phyloP scores from a whole-genome alignment of 1,140 invertebrate genomes.

The Eubasilissa regina region DNA sequence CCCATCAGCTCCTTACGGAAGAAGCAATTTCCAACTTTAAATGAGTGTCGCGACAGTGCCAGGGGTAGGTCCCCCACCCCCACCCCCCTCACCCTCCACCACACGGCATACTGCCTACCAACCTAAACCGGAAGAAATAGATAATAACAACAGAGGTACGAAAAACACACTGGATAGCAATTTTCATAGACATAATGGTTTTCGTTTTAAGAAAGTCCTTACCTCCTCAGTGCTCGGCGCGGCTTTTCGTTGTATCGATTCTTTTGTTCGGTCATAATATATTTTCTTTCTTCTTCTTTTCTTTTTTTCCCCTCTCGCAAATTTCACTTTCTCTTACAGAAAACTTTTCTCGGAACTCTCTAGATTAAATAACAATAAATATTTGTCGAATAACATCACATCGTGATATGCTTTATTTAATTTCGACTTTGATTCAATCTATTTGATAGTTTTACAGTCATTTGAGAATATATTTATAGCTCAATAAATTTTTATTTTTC shows the following conservation, averaged over 20 bases:
- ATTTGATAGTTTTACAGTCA: too few species aligned
- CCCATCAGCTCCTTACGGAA: conserved; percentile 59
- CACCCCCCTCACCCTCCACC: neutral
- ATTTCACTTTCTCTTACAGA: conserved; percentile 13
- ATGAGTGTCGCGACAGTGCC: conserved; percentile 59
- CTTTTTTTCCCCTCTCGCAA: conserved; percentile 43
- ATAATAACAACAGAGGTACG: conserved; percentile 48
- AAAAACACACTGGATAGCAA: conserved; percentile 49
- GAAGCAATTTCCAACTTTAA: conserved; percentile 61
- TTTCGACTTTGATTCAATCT: too few species aligned
- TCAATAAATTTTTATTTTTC: too few species aligned
- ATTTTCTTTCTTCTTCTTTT: conserved; percentile 42
- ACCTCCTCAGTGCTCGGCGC: conserved; percentile 31
- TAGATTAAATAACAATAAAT: conserved; percentile 22
- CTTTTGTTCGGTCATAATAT: conserved; percentile 53
- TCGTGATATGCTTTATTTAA: too few species aligned
- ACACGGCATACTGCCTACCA: neutral
- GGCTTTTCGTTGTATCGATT: conserved; percentile 55
- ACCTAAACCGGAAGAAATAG: conserved; percentile 50
- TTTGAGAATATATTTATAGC: too few species aligned
- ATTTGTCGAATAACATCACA: too few species aligned
- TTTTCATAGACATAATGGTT: conserved; percentile 59
- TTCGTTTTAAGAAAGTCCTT: conserved; percentile 53
- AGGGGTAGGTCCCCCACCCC: neutral
- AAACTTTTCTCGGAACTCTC: conserved; percentile 4